Evolutionary conservation across 2,113 vertebrate species (phyloP).

Genomic region (Gallinago media): DNA sequence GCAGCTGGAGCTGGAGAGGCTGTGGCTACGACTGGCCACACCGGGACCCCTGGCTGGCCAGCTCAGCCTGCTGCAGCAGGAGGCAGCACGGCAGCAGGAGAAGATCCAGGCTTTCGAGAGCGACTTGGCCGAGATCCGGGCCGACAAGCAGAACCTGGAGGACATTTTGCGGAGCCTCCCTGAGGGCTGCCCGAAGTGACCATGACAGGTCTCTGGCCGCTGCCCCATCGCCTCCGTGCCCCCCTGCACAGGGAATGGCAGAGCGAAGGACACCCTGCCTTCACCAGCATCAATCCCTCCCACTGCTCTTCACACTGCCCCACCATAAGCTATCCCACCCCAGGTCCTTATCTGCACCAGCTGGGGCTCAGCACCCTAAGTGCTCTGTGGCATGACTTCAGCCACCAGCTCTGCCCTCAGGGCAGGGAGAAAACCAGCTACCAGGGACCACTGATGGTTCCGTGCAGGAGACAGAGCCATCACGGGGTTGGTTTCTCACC

Average conservation of each 20-base stretch:
- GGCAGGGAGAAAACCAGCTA: background rate
- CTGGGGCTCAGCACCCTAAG: background rate
- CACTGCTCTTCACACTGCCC: background rate
- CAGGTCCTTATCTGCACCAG: background rate
- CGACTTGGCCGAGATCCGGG: constrained; percentile 84
- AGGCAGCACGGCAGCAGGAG: constrained; percentile 79
- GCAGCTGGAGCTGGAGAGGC: constrained; percentile 71
- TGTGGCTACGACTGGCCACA: constrained; percentile 75
- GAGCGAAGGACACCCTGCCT: background rate
- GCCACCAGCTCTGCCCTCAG: background rate
- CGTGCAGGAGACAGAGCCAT: background rate
- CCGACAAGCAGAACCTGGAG: constrained; percentile 87
- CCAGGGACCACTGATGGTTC: background rate
- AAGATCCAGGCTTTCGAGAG: constrained; percentile 80
- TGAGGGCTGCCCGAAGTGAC: constrained; percentile 73
- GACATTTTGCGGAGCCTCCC: constrained; percentile 88
- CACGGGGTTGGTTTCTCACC: background rate
- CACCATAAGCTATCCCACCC: background rate
- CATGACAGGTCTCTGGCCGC: background rate
- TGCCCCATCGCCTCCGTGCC: background rate
- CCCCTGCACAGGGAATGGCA: background rate
- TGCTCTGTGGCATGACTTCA: background rate
- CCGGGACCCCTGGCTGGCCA: constrained; percentile 74
- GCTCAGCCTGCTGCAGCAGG: constrained; percentile 81
- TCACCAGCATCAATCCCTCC: background rate